Evolutionary conservation across 2,888 invertebrate species (phyloP).

Genomic region (Alloscopus bannaensis): DNA sequence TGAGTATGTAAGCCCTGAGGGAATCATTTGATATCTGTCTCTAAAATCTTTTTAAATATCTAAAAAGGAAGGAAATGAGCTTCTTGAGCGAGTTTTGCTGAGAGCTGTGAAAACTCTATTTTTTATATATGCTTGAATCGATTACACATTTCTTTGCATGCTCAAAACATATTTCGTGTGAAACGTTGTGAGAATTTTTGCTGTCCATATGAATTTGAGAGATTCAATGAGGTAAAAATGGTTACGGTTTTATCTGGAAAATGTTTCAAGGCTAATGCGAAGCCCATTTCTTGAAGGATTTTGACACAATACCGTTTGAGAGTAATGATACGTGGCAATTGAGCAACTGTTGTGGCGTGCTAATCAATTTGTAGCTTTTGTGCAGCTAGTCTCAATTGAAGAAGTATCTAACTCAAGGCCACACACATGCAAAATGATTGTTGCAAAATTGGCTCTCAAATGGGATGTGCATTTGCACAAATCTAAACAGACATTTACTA

Average conservation of each 20-base stretch:
- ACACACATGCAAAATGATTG: too few relatives aligned
- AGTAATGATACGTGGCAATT: not conserved
- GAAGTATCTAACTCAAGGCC: too few relatives aligned
- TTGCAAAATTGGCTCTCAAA: too few relatives aligned
- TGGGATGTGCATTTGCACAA: too few relatives aligned
- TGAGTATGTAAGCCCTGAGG: constrained; percentile 28
- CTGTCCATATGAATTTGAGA: not conserved
- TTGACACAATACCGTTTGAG: not conserved
- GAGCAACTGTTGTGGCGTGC: too few relatives aligned
- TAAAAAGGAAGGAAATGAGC: constrained; percentile 50
- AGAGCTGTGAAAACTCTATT: constrained; percentile 17
- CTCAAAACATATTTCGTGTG: not conserved
- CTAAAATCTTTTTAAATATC: constrained; percentile 28
- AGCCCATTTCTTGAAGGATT: not conserved
- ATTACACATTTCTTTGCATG: not conserved
- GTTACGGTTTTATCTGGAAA: not conserved
- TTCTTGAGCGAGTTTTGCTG: constrained; percentile 4
- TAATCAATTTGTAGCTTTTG: too few relatives aligned
- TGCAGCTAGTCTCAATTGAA: too few relatives aligned
- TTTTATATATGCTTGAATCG: not conserved
- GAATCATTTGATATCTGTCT: constrained; percentile 36
- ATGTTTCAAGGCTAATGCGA: not conserved
- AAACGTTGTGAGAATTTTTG: not conserved
- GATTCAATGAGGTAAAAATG: not conserved
- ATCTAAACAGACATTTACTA: too few relatives aligned